Base-by-base conservation (phyloP, 1,140 invertebrate genomes). In the Ptiloglossa arizonensis region DNA sequence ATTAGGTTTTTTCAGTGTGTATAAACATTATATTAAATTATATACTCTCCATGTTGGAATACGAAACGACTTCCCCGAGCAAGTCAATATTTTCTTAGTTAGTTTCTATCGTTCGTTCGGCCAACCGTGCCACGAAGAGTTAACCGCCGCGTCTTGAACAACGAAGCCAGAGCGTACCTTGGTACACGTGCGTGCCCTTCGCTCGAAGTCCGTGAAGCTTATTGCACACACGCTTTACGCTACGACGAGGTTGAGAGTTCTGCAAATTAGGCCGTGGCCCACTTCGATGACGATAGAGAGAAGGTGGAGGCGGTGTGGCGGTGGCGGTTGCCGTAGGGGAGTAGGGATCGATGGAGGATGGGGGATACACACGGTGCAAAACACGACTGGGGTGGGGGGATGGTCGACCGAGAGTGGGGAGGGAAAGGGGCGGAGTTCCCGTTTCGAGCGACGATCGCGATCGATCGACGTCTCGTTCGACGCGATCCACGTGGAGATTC, bases 191-290 rank as follows among this genome's bases (percentile, higher is more conserved):
- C 66, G 64, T 79, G 86, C 72, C 84, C 80, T 85, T 86, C 80
- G 80, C 17, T 52, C 48, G 35, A 35, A 83, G 77, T 78, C 77
- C 80, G 74, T 66, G 64, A 85, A 48, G 75, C 81, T 86, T 81
- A 82, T 85, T 72, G 74, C 76, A 66, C 79, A 73, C 57, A 75
- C 71, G 76, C 46, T 74, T 74, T 79, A 75, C 71, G 70, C 57
- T 59, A 62, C 77, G 57, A 19, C 70, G 71, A 89, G 86, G 86
- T 68, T 88, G 80, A 84, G 87, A 89, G 85, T 87, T 85, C 80
- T 86, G 88, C 87, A 89, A 92, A 92, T 92, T 92, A 87, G 90
- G 88, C 90, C 91, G 89, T 92, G 91, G 91, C 91, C 90, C 91
- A 92, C 87, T 91, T 92, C 87, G 82, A 56, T 62, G 60, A 79